Percentiles rank a stretch among this genome's conserved stretches.
phyloP scores from a whole-genome alignment of 2,797 vertebrate genomes.

The Trichosurus vulpecula region DNA sequence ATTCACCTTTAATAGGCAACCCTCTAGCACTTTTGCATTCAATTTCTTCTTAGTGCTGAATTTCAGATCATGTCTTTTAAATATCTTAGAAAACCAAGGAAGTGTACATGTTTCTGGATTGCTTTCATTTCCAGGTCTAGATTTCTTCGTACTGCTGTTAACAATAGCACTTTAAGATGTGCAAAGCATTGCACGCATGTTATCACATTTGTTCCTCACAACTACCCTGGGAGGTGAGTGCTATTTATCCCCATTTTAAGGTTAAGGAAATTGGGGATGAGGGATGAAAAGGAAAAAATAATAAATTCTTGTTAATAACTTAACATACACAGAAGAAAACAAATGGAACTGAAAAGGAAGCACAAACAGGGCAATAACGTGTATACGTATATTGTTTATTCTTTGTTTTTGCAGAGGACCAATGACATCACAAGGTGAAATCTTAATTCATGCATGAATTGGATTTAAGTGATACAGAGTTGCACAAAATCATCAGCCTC shows the following conservation, averaged over 20 bases:
- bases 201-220: not conserved
- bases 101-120: not conserved
- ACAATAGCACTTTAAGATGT: not conserved
- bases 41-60: not conserved
- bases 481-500: not conserved
- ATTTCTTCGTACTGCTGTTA: not conserved
- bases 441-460: not conserved
- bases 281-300: not conserved
- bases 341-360: not conserved
- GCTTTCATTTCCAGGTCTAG: not conserved
- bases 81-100: not conserved
- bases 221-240: not conserved
- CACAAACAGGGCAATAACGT: not conserved
- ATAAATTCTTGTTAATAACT: not conserved
- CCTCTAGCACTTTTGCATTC: not conserved
- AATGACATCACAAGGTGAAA: not conserved
- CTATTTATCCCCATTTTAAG: not conserved
- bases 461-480: not conserved
- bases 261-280: not conserved
- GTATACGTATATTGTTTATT: not conserved
- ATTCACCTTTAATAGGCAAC: not conserved
- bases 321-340: not conserved
- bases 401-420: not conserved
- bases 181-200: not conserved
- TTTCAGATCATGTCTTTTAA: not conserved